These are phyloP conservation scores for Xenopus laevis DNA, from an alignment of 2,113 vertebrate genomes.

Conservation along the genomic window DNA sequence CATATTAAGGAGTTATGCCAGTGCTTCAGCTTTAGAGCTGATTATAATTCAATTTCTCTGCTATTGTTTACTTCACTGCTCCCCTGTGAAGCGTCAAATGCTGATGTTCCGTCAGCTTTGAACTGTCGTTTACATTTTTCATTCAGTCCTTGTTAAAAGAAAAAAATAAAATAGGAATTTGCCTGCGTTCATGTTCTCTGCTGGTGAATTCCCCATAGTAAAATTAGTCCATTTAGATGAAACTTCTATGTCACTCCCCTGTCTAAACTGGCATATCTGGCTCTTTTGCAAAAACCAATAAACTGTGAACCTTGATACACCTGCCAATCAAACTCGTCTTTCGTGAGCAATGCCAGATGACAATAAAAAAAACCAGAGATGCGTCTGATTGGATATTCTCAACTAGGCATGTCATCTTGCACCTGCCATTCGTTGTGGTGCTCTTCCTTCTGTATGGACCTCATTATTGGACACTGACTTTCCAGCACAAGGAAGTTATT, in stretches of 20 bases:
- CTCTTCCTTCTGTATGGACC: constrained; percentile 61
- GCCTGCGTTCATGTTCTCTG: constrained; percentile 72
- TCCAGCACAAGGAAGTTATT: constrained; percentile 55
- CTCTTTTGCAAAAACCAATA: constrained; percentile 88
- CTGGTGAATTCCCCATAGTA: constrained; percentile 85
- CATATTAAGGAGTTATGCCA: constrained; percentile 18
- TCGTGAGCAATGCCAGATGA: constrained; percentile 80
- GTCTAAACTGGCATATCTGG: constrained; percentile 93
- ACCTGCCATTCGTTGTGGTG: constrained; percentile 74
- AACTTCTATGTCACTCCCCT: constrained; percentile 90
- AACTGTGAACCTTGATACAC: constrained; percentile 89
- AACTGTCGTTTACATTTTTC: constrained; percentile 88
- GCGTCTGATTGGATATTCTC: constrained; percentile 76
- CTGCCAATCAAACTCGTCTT: constrained; percentile 86
- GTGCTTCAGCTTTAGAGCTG: constrained; percentile 60
- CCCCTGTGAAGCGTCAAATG: constrained; percentile 84
- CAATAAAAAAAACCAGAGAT: constrained; percentile 69
- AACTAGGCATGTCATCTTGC: constrained; percentile 87
- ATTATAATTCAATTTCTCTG: constrained; percentile 82
- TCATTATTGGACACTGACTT: constrained; percentile 57
- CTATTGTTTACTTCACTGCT: constrained; percentile 85
- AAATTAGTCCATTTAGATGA: constrained; percentile 92
- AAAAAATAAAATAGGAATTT: constrained; percentile 65
- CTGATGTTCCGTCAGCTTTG: constrained; percentile 79
- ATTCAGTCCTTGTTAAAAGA: constrained; percentile 87